Evolutionary conservation across 2,888 invertebrate species (phyloP).

Genomic region (Heteromurus nitidus): DNA sequence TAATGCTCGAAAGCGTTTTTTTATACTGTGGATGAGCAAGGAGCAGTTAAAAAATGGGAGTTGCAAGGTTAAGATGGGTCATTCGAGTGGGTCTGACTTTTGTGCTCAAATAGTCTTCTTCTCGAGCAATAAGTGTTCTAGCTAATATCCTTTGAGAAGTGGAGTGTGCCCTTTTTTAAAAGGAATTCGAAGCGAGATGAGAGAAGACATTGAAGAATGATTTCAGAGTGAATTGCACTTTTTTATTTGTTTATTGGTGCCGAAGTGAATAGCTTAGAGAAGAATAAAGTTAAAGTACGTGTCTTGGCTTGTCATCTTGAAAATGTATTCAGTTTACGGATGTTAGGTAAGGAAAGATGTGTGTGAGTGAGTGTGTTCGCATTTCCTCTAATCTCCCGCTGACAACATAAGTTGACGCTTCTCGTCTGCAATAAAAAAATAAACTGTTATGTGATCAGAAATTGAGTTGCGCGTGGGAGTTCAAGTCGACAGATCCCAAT

Average conservation of each 20-base stretch:
- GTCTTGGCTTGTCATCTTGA: neutral
- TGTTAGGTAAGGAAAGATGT: slow-evolving; percentile 31
- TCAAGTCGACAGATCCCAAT: slow-evolving; percentile 15
- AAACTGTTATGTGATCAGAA: neutral
- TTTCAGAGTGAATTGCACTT: slow-evolving; percentile 14
- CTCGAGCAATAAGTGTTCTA: neutral
- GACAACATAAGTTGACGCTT: slow-evolving; percentile 27
- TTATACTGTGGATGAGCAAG: neutral
- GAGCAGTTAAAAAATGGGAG: slow-evolving; percentile 22
- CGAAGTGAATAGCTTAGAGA: neutral
- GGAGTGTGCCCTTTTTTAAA: no score
- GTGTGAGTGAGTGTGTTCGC: neutral
- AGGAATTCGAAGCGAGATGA: no score
- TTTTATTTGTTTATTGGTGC: slow-evolving; percentile 10
- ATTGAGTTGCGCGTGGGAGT: neutral
- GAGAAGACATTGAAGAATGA: no score
- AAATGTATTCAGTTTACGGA: neutral
- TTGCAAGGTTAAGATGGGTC: slow-evolving; percentile 52
- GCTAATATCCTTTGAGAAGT: slow-evolving; percentile 29
- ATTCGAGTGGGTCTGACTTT: slow-evolving; percentile 14
- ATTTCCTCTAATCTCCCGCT: slow-evolving; percentile 49
- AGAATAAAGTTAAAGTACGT: no score
- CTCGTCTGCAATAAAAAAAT: neutral
- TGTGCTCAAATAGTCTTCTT: neutral
- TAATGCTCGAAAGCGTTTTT: neutral